Evolutionary conservation across 2,113 vertebrate genomes (phyloP).

Genomic region (Leucosticte australis): DNA sequence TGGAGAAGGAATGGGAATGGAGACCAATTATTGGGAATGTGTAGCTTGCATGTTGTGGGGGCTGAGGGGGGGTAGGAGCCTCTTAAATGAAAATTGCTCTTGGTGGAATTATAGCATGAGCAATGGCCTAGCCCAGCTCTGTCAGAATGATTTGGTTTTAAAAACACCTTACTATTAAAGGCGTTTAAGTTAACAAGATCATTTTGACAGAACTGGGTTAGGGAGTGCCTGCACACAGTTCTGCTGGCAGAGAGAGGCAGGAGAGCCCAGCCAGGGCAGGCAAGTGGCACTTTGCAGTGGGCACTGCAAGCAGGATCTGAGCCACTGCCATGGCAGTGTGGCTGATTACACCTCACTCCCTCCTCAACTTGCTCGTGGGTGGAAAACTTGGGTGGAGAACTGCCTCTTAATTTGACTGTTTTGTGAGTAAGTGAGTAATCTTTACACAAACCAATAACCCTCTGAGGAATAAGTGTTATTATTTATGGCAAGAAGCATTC

Average conservation of each 20-base stretch:
- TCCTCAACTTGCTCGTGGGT: background rate
- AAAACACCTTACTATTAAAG: constrained; percentile 62
- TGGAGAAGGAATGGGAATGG: background rate
- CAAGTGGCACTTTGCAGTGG: background rate
- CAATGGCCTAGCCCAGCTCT: constrained; percentile 45
- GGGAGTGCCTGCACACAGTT: background rate
- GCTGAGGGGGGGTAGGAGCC: background rate
- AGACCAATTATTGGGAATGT: background rate
- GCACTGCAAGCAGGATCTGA: background rate
- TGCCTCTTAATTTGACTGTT: background rate
- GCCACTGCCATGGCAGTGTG: background rate
- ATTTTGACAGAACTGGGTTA: constrained; percentile 66
- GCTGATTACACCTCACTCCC: background rate
- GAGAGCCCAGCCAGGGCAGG: background rate
- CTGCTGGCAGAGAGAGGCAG: background rate
- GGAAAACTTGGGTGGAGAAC: background rate
- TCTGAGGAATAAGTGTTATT: background rate
- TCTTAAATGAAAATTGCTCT: constrained; percentile 8
- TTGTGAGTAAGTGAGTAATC: background rate
- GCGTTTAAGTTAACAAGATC: constrained; percentile 63
- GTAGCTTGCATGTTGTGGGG: background rate
- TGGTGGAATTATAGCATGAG: constrained; percentile 22
- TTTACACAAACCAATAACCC: background rate
- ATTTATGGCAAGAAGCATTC: background rate
- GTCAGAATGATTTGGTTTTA: constrained; percentile 56